Evolutionary conservation across 1,140 invertebrate genomes (phyloP), one percentile per base, ranked within the genome.

Genomic region (Meteorus sp.): DNA sequence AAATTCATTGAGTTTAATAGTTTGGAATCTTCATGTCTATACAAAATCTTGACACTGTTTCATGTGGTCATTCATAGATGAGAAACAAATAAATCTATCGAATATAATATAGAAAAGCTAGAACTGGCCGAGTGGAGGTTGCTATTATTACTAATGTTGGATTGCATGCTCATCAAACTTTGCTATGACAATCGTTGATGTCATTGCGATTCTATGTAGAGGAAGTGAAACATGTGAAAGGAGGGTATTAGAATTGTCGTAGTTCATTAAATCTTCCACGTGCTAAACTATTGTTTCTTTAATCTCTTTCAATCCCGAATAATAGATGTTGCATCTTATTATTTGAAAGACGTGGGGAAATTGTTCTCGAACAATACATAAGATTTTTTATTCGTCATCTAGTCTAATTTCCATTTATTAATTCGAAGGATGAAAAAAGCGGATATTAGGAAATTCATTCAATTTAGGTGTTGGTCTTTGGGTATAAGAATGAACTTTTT

Each of bases 231-330:
- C 15, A 44, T 19, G 19, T 44, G 17, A 11, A n/a, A n/a, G n/a
- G n/a, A n/a, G n/a, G 41, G 19, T 48, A 27, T 48, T 25, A 48
- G 45, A 48, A 25, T 8, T 13, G 23, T 2, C 9, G 23, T n/a
- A n/a, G n/a, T n/a, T n/a, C n/a, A 47, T 47, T 47, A 29, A 48
- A 48, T 9, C n/a, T n/a, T 48, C 23, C 11, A 8, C 23, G 13
- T 27, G 23, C 17, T 6, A 19, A 11, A 13, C 7, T 25, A 48
- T 48, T 48, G 45, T 48, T 48, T 48, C n/a, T 48, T 25, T 23
- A 48, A 48, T 48, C 45, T 20, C 23, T 48, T 48, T 48, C 45
- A 48, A 48, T 27, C 3, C 45, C 25, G 45, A 48, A 48, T 48
- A 48, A 48, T 27, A 7, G 45, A 48, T 44, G 41, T 19, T 45